A percentile compares a stretch with the other conserved stretches of the same genome.
Conservation (phyloP, 2,888 invertebrate species). For the Tachina lurida region DNA sequence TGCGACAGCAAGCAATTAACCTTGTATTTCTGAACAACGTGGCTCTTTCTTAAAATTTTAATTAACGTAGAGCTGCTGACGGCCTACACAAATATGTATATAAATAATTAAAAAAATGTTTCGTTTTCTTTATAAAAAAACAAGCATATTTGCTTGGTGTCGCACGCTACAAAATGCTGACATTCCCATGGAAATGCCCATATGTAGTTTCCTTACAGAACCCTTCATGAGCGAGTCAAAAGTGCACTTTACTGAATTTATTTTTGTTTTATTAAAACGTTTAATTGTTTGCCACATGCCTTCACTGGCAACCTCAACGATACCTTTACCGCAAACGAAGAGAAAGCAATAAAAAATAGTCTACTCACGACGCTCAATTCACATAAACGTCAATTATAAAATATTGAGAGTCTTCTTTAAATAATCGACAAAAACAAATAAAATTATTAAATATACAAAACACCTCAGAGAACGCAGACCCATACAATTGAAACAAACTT, state of each 20-base stretch:
- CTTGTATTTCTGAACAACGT: too few relatives aligned
- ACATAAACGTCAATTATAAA: slow-evolving; percentile 25
- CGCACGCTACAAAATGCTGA: too few relatives aligned
- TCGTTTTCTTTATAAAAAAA: too few relatives aligned
- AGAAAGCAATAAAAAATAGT: not conserved
- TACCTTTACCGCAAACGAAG: not conserved
- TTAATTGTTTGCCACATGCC: not conserved
- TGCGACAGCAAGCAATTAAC: too few relatives aligned
- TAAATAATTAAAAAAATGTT: too few relatives aligned
- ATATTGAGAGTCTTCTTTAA: slow-evolving; percentile 28
- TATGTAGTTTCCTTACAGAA: too few relatives aligned
- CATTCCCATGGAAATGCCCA: too few relatives aligned
- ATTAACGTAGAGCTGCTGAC: too few relatives aligned
- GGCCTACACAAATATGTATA: too few relatives aligned
- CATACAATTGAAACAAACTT: not conserved
- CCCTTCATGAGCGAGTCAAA: too few relatives aligned
- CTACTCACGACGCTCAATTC: not conserved
- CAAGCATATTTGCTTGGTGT: too few relatives aligned
- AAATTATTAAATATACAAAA: slow-evolving; percentile 6
- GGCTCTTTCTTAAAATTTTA: too few relatives aligned
- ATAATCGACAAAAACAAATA: slow-evolving; percentile 9
- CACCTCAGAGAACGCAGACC: slow-evolving; percentile 14
- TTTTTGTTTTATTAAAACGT: slow-evolving; percentile 6
- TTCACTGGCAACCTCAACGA: not conserved
- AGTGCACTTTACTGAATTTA: not conserved